Evolutionary conservation across 2,888 invertebrate genomes (phyloP), one percentile per base, ranked within the genome.

Genomic region (Eupithecia insigniata): DNA sequence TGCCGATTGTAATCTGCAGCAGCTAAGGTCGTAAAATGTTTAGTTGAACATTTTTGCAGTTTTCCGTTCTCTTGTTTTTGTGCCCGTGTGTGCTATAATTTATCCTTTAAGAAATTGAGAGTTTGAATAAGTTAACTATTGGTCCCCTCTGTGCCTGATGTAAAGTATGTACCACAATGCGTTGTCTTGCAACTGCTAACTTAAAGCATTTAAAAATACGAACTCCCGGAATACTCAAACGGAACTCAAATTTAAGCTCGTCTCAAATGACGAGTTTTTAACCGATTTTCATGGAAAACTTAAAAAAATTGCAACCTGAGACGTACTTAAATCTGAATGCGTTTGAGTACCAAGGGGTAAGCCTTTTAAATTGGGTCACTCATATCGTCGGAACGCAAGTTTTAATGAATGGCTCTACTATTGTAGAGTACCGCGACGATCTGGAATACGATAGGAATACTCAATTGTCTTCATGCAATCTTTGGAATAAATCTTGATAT

Each of bases 1-100:
- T 72, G 61, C 60, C 68, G 70, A 70, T 73, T 72, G 73, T 75
- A 80, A 71, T 71, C 74, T 58, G 26, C 28, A 51, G 26, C 65
- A 55, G 36, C 39, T 64, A 36, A 39, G n/a, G 16, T 34, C 65
- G 70, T 67, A 30, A 60, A 67, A 34, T 51, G 61, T 65, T 70
- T 70, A 62, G 55, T 55, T 55, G n/a, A 18, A 64, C 58, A 26
- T 26, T 51, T 55, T 30, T 70, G 43, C 30, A 26, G 64, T 64
- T 64, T 36, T 10, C n/a, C n/a, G 36, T 36, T 34, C 7, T 26
- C 7, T 39, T 30, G 10, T 61, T 32, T 34, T 64, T 64, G 1
- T 4, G n/a, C 26, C 34, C 32, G 1, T 14, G 3, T 22, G 12
- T 12, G 1, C 26, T 14, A 26, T 51, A 26, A 55, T 12, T 12